Evolutionary conservation across 2,888 invertebrate genomes (phyloP).

Genomic region (Epirrhoe alternata): DNA sequence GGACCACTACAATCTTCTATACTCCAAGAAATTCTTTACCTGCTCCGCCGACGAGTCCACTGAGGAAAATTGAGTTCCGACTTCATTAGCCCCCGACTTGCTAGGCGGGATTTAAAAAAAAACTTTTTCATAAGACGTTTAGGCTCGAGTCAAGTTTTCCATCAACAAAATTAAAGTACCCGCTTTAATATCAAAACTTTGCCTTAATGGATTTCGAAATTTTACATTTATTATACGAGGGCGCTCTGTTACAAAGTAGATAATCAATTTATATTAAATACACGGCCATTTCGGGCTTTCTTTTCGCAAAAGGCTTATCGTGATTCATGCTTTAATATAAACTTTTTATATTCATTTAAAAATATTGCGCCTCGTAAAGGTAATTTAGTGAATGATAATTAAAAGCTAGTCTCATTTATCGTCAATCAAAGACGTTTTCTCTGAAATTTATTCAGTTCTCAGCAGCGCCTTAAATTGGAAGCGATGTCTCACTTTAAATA

Average conservation of each 20-base stretch:
- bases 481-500: slow-evolving; percentile 59
- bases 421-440: slow-evolving; percentile 39
- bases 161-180: slow-evolving; percentile 81
- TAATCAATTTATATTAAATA: slow-evolving; percentile 48
- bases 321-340: slow-evolving; percentile 33
- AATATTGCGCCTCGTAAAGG: slow-evolving; percentile 22
- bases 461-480: slow-evolving; percentile 53
- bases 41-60: slow-evolving; percentile 50
- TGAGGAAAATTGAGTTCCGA: slow-evolving; percentile 71
- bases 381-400: slow-evolving; percentile 20
- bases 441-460: slow-evolving; percentile 49
- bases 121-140: slow-evolving; percentile 74
- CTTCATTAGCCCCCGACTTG: slow-evolving; percentile 73
- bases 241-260: slow-evolving; percentile 45
- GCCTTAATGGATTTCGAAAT: slow-evolving; percentile 79
- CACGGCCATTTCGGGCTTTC: slow-evolving; percentile 35
- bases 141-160: slow-evolving; percentile 75
- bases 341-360: slow-evolving; percentile 30
- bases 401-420: slow-evolving; percentile 26
- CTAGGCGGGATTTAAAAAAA: slow-evolving; percentile 64
- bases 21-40: slow-evolving; percentile 45
- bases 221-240: slow-evolving; percentile 70
- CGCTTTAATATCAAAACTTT: slow-evolving; percentile 79
- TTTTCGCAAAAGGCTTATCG: slow-evolving; percentile 33
- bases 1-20: slow-evolving; percentile 49